Conservation (phyloP, 2,797 vertebrate species). For the Echiichthys vipera region DNA sequence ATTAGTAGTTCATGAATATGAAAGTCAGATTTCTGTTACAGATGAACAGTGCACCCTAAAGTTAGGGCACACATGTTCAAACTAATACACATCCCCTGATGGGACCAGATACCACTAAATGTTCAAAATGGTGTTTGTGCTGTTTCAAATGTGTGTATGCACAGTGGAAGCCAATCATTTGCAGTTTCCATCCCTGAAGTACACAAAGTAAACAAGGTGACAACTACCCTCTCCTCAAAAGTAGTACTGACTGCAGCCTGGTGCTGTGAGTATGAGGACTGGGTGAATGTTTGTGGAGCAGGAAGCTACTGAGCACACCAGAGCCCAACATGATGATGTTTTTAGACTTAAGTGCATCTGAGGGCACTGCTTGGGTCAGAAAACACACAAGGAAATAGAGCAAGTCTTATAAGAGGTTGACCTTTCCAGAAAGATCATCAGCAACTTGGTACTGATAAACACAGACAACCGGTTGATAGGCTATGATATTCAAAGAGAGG, state of each 20-base stretch:
- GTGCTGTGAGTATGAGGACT: constrained; percentile 35
- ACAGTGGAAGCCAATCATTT: not conserved
- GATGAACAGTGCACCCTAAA: not conserved
- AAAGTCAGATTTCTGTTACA: not conserved
- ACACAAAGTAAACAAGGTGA: constrained; percentile 18
- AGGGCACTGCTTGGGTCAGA: constrained; percentile 73
- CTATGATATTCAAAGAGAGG: constrained; percentile 94
- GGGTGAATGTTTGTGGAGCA: constrained; percentile 84
- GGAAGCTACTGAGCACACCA: constrained; percentile 72
- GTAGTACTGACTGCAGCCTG: constrained; percentile 55
- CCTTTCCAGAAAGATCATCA: constrained; percentile 99
- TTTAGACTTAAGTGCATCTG: constrained; percentile 82
- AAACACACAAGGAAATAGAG: constrained; percentile 75
- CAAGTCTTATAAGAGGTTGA: constrained; percentile 84
- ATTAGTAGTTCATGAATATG: constrained; percentile 3
- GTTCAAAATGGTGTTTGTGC: no score
- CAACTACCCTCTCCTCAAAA: not conserved
- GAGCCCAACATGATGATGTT: constrained; percentile 74
- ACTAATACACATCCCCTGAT: not conserved
- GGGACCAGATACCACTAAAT: not conserved
- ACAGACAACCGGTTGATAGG: constrained; percentile 96
- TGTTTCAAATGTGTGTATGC: not conserved
- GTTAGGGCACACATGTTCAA: constrained; percentile 18
- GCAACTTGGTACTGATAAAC: constrained; percentile 99
- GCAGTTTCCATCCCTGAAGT: constrained; percentile 53